Base-by-base conservation (phyloP, 1,140 invertebrate genomes). In the Drosophila nannoptera region DNA sequence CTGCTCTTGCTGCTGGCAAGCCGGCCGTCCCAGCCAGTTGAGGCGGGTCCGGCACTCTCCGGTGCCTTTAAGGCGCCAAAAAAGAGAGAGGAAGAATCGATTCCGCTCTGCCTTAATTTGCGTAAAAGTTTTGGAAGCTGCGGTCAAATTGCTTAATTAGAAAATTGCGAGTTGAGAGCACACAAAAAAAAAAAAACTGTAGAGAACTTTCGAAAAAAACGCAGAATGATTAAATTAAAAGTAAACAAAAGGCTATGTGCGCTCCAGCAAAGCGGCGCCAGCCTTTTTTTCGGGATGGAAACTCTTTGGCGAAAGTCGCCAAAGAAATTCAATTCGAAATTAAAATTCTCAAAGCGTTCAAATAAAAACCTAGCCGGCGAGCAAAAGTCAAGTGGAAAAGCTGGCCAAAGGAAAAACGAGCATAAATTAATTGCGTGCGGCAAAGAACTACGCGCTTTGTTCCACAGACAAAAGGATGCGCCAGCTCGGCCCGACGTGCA, bases 131-230 rank as follows among this genome's bases (percentile, higher is more conserved):
- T 86, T 65, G 55, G 63, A 49, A 64, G 65, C 77, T 72, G 75
- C 73, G 80, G 80, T 87, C 78, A 78, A 86, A 83, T 81, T 82
- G 82, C 78, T 87, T 87, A 86, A 86, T 86, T 86, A 86, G 78
- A 87, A 86, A 86, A 86, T 86, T 86, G 72, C 71, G 71, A 22
- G 22, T 22, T 22, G 22, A 22, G 22, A 22, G 3, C 22, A 22
- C n/a, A n/a, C 73, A 64, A 65, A 69, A 77, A 59, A 64, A 72
- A 78, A 64, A 61, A 72, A 78, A 84, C 45, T 72, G 66, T 48
- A 69, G 36, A 73, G 42, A 69, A 55, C 45, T 69, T 61, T 7
- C 5, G 8, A 38, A 65, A 42, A 31, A 45, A 38, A 53, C 62
- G 49, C 5, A n/a, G 49, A 52, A 64, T 74, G 74, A 86, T 82